phyloP scores from a whole-genome alignment of 2,888 invertebrate genomes.

The Eutolmus rufibarbis region DNA sequence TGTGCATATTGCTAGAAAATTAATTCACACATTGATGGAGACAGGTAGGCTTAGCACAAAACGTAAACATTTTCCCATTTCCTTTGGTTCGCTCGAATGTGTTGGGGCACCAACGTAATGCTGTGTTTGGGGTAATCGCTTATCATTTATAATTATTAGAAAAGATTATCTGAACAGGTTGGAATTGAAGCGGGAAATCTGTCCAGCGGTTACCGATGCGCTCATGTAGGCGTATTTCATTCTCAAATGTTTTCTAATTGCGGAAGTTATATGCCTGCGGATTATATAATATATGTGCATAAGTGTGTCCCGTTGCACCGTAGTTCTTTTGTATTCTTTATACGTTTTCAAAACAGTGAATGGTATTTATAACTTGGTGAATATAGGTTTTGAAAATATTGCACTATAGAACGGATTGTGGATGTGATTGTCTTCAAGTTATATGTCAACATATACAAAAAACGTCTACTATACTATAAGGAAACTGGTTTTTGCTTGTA shows the following conservation, averaged over 20 bases:
- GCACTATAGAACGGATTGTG: background rate
- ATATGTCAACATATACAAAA: background rate
- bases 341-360: background rate
- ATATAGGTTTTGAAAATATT: background rate
- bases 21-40: slow-evolving; percentile 39
- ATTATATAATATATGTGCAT: background rate
- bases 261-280: slow-evolving; percentile 20
- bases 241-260: slow-evolving; percentile 36
- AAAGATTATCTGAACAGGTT: slow-evolving; percentile 47
- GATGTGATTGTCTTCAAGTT: background rate
- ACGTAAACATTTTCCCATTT: slow-evolving; percentile 35
- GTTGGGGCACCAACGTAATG: slow-evolving; percentile 38
- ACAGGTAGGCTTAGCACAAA: slow-evolving; percentile 5
- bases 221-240: slow-evolving; percentile 40
- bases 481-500: too few relatives aligned
- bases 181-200: slow-evolving; percentile 23
- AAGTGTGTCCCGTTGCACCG: background rate
- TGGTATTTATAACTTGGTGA: background rate
- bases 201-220: background rate
- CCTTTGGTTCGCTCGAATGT: background rate
- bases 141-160: slow-evolving; percentile 48
- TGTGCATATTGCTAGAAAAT: slow-evolving; percentile 39
- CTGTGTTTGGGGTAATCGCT: slow-evolving; percentile 45
- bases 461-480: too few relatives aligned
- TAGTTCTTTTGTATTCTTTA: background rate